Evolutionary conservation across 1,140 invertebrate genomes (phyloP).

Genomic region (Sogatella furcifera): DNA sequence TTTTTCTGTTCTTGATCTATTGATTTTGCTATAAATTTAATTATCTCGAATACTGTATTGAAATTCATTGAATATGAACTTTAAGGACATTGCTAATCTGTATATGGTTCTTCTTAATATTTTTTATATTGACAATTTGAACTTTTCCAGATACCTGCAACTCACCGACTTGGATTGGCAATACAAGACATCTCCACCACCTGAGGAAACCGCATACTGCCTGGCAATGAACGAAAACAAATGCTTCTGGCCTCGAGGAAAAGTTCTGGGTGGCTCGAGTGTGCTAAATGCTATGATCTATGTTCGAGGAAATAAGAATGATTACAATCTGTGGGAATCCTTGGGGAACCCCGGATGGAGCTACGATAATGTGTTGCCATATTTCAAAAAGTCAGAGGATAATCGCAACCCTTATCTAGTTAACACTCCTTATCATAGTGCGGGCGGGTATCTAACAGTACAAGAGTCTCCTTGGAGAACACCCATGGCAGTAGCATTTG

Average conservation of each 20-base stretch:
- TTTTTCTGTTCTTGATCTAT: too few species aligned
- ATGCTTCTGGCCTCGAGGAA: constrained; percentile 80
- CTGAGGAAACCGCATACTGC: constrained; percentile 49
- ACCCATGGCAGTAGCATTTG: constrained; percentile 65
- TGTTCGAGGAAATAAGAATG: constrained; percentile 77
- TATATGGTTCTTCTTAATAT: not conserved
- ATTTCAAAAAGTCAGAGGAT: constrained; percentile 82
- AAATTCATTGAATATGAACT: too few species aligned
- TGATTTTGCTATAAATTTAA: too few species aligned
- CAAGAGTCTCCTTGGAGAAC: constrained; percentile 73
- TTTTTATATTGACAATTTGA: not conserved
- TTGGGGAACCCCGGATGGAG: constrained; percentile 85
- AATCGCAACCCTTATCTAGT: constrained; percentile 71
- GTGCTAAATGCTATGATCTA: constrained; percentile 95
- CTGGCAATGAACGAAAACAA: constrained; percentile 71
- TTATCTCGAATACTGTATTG: too few species aligned
- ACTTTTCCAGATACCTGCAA: constrained; percentile 45
- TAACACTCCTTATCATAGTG: constrained; percentile 58
- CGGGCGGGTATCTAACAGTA: constrained; percentile 71
- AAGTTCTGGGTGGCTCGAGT: constrained; percentile 84
- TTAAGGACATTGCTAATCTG: too few species aligned
- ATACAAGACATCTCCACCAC: constrained; percentile 76
- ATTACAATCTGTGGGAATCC: constrained; percentile 85
- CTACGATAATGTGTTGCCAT: constrained; percentile 75
- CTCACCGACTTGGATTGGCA: constrained; percentile 83